Conservation (phyloP, 2,888 invertebrate species). For the Tenthredo mesomela region DNA sequence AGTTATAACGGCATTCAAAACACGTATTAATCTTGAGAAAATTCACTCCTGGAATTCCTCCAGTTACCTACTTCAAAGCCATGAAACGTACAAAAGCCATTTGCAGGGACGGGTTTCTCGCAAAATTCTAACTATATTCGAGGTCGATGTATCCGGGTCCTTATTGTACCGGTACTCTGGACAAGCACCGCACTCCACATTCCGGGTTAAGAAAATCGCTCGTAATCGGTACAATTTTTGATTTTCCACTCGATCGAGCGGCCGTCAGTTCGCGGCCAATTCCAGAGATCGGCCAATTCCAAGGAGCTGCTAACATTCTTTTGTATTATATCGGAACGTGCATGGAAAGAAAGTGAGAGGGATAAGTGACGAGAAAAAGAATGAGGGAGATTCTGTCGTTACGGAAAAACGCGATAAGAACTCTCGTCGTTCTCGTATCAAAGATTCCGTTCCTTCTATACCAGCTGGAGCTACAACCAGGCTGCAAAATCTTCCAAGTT, state of each 20-base stretch:
- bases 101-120: not conserved
- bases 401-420: slow-evolving; percentile 39
- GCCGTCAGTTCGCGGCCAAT: slow-evolving; percentile 31
- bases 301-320: slow-evolving; percentile 16
- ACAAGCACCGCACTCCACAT: not conserved
- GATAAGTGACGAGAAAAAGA: slow-evolving; percentile 11
- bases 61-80: not conserved
- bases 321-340: slow-evolving; percentile 17
- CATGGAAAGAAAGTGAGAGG: not conserved
- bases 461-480: not conserved
- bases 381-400: slow-evolving; percentile 11
- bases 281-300: slow-evolving; percentile 34
- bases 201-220: slow-evolving; percentile 24
- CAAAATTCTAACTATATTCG: not conserved
- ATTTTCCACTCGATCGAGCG: slow-evolving; percentile 48
- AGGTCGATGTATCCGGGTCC: not conserved
- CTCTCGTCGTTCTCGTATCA: not conserved
- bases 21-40: not conserved
- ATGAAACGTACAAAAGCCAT: not conserved
- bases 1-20: not conserved
- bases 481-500: slow-evolving; percentile 26
- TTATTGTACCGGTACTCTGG: slow-evolving; percentile 5
- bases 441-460: not conserved
- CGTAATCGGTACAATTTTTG: slow-evolving; percentile 46
- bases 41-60: not conserved